Evolutionary conservation across 2,888 invertebrate species (phyloP), one percentile per base, ranked within the genome.

Genomic region (Zeuzera pyrina): DNA sequence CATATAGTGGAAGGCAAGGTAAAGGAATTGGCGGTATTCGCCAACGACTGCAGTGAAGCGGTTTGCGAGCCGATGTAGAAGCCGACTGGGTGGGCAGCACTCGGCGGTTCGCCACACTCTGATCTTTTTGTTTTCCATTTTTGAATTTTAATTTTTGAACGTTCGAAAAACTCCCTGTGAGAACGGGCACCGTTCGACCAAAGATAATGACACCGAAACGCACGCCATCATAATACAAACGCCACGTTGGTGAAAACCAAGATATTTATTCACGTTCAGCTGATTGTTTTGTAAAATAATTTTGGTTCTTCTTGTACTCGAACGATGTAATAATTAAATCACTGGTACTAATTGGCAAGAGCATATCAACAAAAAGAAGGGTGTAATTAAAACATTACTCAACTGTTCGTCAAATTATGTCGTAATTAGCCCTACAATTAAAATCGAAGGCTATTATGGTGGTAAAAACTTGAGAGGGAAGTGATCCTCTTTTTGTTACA

Each of bases 11-110:
- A 52, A 57, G 55, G 59, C 57, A 63, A 63, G 62, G 63, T 53
- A 35, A 39, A 73, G 76, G 83, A 81, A 83, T 83, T 81, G 83
- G 69, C 79, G 83, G 83, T 81, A 83, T 83, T 83, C 65, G 71
- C 69, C 69, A 71, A 70, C 66, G 72, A 72, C 63, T 59, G 70
- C 65, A 52, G 60, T 60, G 64, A 59, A 64, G 62, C 59, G 59
- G 66, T 68, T 68, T 60, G 63, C 58, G 51, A 64, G 64, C 59
- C 57, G 55, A 53, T 57, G 57, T 49, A 53, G 57, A 49, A 35
- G 50, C 70, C 49, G 65, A 63, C 72, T 81, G 81, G 79, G 81
- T 81, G 81, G 81, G 79, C 81, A 77, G 49, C 43, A 57, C 57
- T 52, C 61, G 56, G 58, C 64, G 65, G 65, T 66, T 63, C 65